Base-by-base conservation (phyloP, 2,888 invertebrate genomes). In the Stomorhina lunata region DNA sequence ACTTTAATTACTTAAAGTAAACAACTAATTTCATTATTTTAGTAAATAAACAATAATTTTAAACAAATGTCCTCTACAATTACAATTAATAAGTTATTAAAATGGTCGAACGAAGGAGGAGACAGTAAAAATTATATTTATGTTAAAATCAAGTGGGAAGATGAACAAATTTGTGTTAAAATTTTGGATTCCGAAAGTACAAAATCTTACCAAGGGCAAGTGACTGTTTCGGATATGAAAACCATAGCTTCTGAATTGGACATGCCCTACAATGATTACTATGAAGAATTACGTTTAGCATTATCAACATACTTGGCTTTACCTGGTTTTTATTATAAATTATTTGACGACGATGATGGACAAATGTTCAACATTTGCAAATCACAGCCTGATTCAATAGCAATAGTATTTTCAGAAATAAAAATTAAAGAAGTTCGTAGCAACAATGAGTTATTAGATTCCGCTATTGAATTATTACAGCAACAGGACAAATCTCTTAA, bases 31-130 rank as follows among this genome's bases (percentile, higher is more conserved):
- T n/a, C n/a, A n/a, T n/a, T n/a, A n/a, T n/a, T n/a, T n/a, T n/a
- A n/a, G n/a, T n/a, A n/a, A n/a, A n/a, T n/a, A n/a, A n/a, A n/a
- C n/a, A n/a, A n/a, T n/a, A n/a, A n/a, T n/a, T n/a, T n/a, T n/a
- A n/a, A n/a, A n/a, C n/a, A 43, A 65, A 79, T 79, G 79, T n/a
- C 40, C 3, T n/a, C 37, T 6, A 43, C 32, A 12, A 59, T 66
- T 27, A 71, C 43, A 9, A 61, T 79, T 25, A 82, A 82, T 40
- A 82, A 82, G 76, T 43, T 82, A 7, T 50, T 82, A 27, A 79
- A 79, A 71, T 69, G 59, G 4, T 48, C 71, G 0, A 12, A 66
- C 4, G 32, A 40, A 50, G 37, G 4, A 5, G 63, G 48, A 17
- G 82, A 82, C 10, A 40, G 7, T 2, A 82, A 82, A 61, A 27